Evolutionary conservation across 2,113 vertebrate genomes (phyloP), one percentile per base, ranked within the genome.

Genomic region (Alaudala cheleensis): DNA sequence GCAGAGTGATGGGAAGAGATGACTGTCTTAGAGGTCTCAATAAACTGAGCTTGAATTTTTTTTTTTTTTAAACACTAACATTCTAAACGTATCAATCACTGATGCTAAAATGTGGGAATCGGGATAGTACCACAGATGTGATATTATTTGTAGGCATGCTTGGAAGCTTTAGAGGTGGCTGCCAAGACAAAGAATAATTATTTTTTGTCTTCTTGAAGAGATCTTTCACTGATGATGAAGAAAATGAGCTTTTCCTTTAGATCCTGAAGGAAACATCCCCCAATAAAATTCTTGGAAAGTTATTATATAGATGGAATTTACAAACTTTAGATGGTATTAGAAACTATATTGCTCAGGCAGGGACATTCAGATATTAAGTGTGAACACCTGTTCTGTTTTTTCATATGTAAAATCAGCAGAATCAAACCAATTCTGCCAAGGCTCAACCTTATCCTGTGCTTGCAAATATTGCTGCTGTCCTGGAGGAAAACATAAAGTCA

Each of bases 21-120:
- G 4, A 9, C 18, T 78, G 7, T 50, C 33, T 56, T 86, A 34
- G 34, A 65, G 22, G 25, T 45, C 45, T 45, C 40, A 67, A 14
- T 31, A 77, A 51, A 23, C 23, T 81, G 29, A 70, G 76, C 8
- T 51, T 56, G 29, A 72, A 61, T 0, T 0, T 0, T 37, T 20
- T 20, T 56, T 53, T 57, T 67, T 9, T 11, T 61, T 71, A 9
- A 72, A 14, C 53, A 67, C 0, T 23, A 7, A 25, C 28, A n/a
- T 66, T 72, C 44, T 54, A 81, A 53, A 72, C 9, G 17, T 53
- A 51, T 19, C 40, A 45, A 13, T 47, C 17, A 66, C 24, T 5
- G 2, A 21, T 72, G 31, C 10, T 49, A 53, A 80, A 76, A 57
- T 37, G 26, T 53, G 31, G 28, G 13, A 60, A 66, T 67, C n/a